Evolutionary conservation across 2,113 vertebrate species (phyloP).

Genomic region (Addax nasomaculatus): DNA sequence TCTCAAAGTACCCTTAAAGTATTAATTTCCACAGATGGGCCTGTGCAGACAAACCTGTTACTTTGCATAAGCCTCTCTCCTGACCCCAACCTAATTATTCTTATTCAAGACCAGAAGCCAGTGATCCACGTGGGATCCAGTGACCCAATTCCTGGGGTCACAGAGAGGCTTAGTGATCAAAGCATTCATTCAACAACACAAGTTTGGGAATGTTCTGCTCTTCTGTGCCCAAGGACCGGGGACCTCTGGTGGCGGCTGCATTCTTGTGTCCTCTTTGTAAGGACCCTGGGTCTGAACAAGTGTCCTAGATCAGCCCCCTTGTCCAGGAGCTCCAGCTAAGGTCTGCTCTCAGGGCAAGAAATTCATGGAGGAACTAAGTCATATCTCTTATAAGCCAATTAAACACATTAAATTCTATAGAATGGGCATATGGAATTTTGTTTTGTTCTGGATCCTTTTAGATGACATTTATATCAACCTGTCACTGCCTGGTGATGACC

Average conservation of each 20-base stretch:
- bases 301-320: not conserved
- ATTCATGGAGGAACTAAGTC: not conserved
- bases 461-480: not conserved
- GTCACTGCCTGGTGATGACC: not conserved
- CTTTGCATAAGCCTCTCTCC: not conserved
- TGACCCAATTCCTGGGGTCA: not conserved
- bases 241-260: not conserved
- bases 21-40: not conserved
- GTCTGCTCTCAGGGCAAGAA: not conserved
- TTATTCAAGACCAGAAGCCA: not conserved
- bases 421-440: not conserved
- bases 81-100: not conserved
- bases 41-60: not conserved
- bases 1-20: not conserved
- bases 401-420: not conserved
- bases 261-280: not conserved
- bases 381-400: not conserved
- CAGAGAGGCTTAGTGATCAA: not conserved
- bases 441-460: not conserved
- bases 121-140: not conserved
- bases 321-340: not conserved
- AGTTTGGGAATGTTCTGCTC: not conserved
- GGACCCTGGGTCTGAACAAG: not conserved
- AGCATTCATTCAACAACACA: not conserved
- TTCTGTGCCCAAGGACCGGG: not conserved